A percentile compares a stretch with the other conserved stretches of the same genome.
These are phyloP conservation scores for Zaprionus davidi DNA, from an alignment of 1,140 invertebrate species.

Conservation along the genomic window DNA sequence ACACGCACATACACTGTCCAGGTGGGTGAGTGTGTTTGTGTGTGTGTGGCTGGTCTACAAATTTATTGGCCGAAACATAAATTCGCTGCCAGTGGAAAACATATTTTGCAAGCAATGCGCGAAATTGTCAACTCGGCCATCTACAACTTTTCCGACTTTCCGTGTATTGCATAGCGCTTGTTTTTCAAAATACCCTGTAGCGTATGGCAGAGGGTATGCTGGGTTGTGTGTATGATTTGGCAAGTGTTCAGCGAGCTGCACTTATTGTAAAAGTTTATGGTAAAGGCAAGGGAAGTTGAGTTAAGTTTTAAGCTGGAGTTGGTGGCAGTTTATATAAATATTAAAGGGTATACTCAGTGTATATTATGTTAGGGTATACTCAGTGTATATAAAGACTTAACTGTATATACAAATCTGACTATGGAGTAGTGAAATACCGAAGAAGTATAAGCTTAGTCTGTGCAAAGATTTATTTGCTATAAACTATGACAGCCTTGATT, in stretches of 20 bases:
- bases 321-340: neutral
- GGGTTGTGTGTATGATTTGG: neutral
- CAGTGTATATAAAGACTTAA: neutral
- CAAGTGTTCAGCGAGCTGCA: no score
- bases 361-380: neutral
- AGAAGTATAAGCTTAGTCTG: neutral
- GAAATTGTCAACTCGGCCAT: constrained; percentile 71
- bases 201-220: neutral
- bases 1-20: constrained; percentile 32
- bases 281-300: neutral
- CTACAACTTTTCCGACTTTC: constrained; percentile 31
- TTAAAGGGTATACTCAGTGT: neutral
- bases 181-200: constrained; percentile 2
- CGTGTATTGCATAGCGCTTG: constrained; percentile 25
- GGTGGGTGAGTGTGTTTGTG: constrained; percentile 52
- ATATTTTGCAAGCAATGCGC: constrained; percentile 63
- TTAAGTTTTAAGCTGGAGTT: neutral
- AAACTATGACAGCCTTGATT: neutral
- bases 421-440: neutral
- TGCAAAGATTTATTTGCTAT: neutral
- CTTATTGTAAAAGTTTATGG: rapidly evolving
- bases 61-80: constrained; percentile 74
- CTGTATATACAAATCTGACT: neutral
- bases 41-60: constrained; percentile 28
- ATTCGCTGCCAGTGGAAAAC: constrained; percentile 65